phyloP scores from a whole-genome alignment of 1,140 invertebrate genomes.

The Eriosoma lanigerum region DNA sequence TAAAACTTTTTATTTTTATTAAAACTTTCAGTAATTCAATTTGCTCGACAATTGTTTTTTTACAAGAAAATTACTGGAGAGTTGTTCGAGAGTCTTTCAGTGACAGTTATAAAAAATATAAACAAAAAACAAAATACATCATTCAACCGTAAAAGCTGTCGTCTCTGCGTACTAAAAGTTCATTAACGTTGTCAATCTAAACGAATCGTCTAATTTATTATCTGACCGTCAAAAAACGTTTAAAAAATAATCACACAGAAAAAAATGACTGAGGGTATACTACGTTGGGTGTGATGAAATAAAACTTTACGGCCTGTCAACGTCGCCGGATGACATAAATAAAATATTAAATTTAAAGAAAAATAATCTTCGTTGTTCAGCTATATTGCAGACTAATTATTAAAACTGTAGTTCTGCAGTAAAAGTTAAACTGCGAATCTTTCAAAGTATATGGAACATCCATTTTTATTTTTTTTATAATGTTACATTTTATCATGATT shows the following conservation, averaged over 20 bases:
- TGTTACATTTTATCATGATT: no score
- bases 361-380: neutral
- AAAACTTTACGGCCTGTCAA: slow-evolving; percentile 41
- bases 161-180: slow-evolving; percentile 30
- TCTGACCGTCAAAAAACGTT: slow-evolving; percentile 30
- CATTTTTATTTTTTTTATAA: no score
- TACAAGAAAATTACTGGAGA: slow-evolving; percentile 31
- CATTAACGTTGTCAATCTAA: slow-evolving; percentile 46
- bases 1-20: slow-evolving; percentile 38
- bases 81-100: slow-evolving; percentile 23
- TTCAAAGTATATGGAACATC: neutral
- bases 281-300: neutral
- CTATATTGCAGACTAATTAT: neutral
- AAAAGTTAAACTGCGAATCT: neutral
- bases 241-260: slow-evolving; percentile 39
- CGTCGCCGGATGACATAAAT: slow-evolving; percentile 16
- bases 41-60: slow-evolving; percentile 39
- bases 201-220: slow-evolving; percentile 47
- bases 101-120: slow-evolving; percentile 14
- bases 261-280: neutral
- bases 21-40: slow-evolving; percentile 44
- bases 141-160: slow-evolving; percentile 25
- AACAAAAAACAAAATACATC: slow-evolving; percentile 34
- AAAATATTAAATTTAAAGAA: slow-evolving; percentile 33
- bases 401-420: neutral